Conservation (phyloP, 2,888 invertebrate species). For the Gryllus longicercus region DNA sequence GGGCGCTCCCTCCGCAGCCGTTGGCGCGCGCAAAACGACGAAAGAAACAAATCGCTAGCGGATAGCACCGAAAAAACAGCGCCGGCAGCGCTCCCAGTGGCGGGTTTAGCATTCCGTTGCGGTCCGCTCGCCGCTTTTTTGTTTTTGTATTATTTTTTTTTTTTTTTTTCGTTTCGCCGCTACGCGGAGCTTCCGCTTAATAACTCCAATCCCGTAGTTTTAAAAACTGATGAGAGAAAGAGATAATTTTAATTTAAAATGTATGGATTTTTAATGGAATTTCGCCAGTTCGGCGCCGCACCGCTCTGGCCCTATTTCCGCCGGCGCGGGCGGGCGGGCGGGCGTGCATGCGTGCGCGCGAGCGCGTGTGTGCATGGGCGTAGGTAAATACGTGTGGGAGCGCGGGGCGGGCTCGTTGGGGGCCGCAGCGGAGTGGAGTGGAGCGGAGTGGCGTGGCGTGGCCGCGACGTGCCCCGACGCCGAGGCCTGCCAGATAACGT, state of each 20-base stretch:
- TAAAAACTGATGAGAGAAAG: constrained; percentile 17
- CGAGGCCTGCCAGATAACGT: background rate
- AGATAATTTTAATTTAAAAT: constrained; percentile 17
- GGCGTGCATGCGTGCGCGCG: too few species aligned
- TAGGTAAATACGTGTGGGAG: too few species aligned
- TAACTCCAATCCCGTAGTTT: constrained; percentile 17
- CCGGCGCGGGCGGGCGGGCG: too few species aligned
- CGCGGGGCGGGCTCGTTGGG: background rate
- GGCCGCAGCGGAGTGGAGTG: background rate
- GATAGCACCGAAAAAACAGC: background rate
- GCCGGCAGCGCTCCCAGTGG: background rate
- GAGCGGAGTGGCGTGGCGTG: background rate
- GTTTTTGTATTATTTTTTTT: background rate
- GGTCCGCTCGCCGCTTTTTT: background rate
- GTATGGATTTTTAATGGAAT: constrained; percentile 17
- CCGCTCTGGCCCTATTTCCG: background rate
- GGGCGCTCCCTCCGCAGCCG: background rate
- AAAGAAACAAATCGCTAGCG: constrained; percentile 7
- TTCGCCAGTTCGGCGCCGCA: constrained; percentile 9
- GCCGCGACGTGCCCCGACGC: background rate
- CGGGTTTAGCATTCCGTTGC: background rate
- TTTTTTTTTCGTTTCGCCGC: constrained; percentile 1
- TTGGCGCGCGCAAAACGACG: background rate
- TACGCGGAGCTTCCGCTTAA: constrained; percentile 1
- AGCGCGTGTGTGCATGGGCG: too few species aligned